Percentiles rank a stretch among this genome's conserved stretches.
Evolutionary conservation across 2,797 vertebrate species (phyloP).

Genomic region (Micromesistius poutassou): DNA sequence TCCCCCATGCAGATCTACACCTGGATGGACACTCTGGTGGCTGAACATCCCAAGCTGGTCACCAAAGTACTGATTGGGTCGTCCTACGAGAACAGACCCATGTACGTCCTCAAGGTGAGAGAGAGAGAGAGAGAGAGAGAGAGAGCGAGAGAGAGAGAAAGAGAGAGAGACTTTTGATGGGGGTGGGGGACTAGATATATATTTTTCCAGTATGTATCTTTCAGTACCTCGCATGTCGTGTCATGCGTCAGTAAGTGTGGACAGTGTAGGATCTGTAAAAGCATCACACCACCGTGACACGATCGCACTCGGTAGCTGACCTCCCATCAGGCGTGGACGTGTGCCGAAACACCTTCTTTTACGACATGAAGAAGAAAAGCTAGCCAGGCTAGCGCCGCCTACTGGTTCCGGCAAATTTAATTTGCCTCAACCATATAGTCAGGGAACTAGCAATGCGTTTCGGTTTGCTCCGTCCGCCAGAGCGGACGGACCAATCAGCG

Average conservation of each 20-base stretch:
- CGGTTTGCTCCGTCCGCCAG: too few species aligned
- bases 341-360: background rate
- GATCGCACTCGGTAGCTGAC: too few species aligned
- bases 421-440: too few species aligned
- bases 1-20: slow-evolving; percentile 76
- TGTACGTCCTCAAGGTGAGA: slow-evolving; percentile 86
- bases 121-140: background rate
- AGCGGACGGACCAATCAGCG: too few species aligned
- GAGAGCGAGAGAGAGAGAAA: background rate
- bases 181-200: background rate
- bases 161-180: background rate
- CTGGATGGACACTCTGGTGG: slow-evolving; percentile 86
- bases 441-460: too few species aligned
- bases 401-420: too few species aligned
- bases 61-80: slow-evolving; percentile 86
- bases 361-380: background rate
- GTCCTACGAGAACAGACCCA: slow-evolving; percentile 77
- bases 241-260: too few species aligned
- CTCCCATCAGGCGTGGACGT: background rate
- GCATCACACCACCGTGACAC: too few species aligned
- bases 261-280: too few species aligned
- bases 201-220: too few species aligned
- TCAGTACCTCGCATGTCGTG: too few species aligned
- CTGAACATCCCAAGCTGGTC: slow-evolving; percentile 81
- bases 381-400: too few species aligned